Conservation (phyloP, 2,113 vertebrate species). For the Chaetops frenatus region DNA sequence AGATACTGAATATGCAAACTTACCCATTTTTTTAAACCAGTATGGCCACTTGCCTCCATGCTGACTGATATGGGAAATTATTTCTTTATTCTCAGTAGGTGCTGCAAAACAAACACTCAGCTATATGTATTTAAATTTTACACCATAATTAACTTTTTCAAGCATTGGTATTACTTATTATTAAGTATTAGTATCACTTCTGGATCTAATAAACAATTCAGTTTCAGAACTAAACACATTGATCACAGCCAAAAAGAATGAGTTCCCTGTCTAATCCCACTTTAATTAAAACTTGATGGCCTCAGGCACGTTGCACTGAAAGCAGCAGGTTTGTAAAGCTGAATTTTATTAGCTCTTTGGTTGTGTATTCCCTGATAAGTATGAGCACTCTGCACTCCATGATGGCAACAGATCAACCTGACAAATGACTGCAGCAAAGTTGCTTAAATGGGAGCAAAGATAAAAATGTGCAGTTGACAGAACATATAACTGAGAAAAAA, state of each 20-base stretch:
- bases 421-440: not conserved
- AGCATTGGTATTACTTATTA: not conserved
- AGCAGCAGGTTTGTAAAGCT: not conserved
- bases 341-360: not conserved
- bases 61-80: conserved; percentile 74
- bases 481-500: not conserved
- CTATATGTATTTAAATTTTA: not conserved
- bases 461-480: not conserved
- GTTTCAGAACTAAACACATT: not conserved
- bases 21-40: conserved; percentile 93
- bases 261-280: not conserved
- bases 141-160: not conserved
- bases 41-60: conserved; percentile 80
- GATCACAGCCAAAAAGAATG: not conserved
- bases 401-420: not conserved
- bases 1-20: conserved; percentile 11
- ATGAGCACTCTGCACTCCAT: not conserved
- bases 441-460: not conserved
- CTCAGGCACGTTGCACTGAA: not conserved
- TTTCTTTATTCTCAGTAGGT: conserved; percentile 69
- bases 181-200: not conserved
- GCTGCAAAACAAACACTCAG: conserved; percentile 67
- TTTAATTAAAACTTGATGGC: not conserved
- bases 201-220: not conserved
- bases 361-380: not conserved